A percentile compares a stretch with the other conserved stretches of the same genome.
Conservation (phyloP, 2,888 invertebrate genomes). For the Pseudococcus longispinus region DNA sequence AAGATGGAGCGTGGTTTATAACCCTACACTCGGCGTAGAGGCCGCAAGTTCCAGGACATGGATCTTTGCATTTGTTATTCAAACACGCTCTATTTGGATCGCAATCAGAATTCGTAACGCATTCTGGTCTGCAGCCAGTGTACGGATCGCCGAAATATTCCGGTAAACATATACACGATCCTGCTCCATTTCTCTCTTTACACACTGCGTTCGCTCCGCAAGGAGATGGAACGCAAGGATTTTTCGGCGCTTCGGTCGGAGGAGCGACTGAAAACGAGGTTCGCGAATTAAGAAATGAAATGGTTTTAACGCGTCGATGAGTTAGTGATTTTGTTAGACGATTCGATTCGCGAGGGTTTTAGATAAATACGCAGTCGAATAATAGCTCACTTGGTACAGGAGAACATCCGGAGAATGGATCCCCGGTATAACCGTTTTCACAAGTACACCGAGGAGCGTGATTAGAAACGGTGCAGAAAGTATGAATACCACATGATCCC, state of each 20-base stretch:
- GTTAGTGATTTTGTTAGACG: neutral
- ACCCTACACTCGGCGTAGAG: constrained; percentile 80
- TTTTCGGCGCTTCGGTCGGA: constrained; percentile 70
- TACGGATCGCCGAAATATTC: constrained; percentile 89
- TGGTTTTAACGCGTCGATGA: neutral
- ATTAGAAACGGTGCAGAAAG: constrained; percentile 80
- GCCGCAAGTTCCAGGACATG: constrained; percentile 83
- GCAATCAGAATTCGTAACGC: constrained; percentile 84
- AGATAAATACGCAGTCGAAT: neutral
- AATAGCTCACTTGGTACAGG: constrained; percentile 60
- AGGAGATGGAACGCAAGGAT: constrained; percentile 85
- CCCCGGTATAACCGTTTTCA: constrained; percentile 78
- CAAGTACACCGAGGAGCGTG: constrained; percentile 87
- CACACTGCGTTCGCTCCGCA: constrained; percentile 87
- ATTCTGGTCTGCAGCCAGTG: constrained; percentile 83
- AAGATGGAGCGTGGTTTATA: constrained; percentile 82
- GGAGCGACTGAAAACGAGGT: constrained; percentile 65
- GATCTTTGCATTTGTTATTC: constrained; percentile 84
- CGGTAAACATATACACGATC: constrained; percentile 80
- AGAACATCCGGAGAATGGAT: constrained; percentile 81
- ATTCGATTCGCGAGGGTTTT: neutral
- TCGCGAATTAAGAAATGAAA: neutral
- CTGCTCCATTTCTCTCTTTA: constrained; percentile 81
- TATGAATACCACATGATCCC: constrained; percentile 81
- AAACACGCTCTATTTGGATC: constrained; percentile 77